Conservation (phyloP, 1,140 invertebrate species). For the Drosophila lacertosa region DNA sequence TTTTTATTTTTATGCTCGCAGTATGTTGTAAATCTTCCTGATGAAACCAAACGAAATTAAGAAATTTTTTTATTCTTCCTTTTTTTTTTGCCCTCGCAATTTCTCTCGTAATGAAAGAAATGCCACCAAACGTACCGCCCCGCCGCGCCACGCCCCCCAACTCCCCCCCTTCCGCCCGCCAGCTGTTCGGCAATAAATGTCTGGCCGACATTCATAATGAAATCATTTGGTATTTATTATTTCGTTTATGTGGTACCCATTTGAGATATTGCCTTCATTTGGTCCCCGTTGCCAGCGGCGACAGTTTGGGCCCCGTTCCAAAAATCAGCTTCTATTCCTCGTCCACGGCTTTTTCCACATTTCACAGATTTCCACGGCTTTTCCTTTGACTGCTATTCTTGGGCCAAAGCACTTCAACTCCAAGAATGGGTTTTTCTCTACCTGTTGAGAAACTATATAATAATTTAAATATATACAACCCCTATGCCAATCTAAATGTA, state of each 20-base stretch:
- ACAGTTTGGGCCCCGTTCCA: slow-evolving; percentile 36
- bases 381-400: too few species aligned
- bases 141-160: too few species aligned
- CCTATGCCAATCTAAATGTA: too few species aligned
- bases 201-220: slow-evolving; percentile 72
- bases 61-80: slow-evolving; percentile 71
- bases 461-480: too few species aligned
- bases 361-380: background rate
- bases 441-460: too few species aligned
- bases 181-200: slow-evolving; percentile 51
- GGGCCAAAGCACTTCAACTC: too few species aligned
- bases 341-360: too few species aligned
- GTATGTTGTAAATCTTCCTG: slow-evolving; percentile 76
- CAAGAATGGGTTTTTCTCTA: too few species aligned
- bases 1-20: slow-evolving; percentile 81
- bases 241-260: slow-evolving; percentile 78
- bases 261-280: slow-evolving; percentile 80
- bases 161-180: background rate
- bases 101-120: slow-evolving; percentile 78
- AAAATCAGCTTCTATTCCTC: background rate
- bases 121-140: slow-evolving; percentile 34
- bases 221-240: slow-evolving; percentile 82
- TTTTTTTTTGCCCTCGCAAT: slow-evolving; percentile 56
- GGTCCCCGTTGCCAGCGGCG: slow-evolving; percentile 50
- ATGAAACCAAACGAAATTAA: slow-evolving; percentile 82